phyloP scores from a whole-genome alignment of 92 coral and sea anemone species.

The Zoanthus gigantus region DNA sequence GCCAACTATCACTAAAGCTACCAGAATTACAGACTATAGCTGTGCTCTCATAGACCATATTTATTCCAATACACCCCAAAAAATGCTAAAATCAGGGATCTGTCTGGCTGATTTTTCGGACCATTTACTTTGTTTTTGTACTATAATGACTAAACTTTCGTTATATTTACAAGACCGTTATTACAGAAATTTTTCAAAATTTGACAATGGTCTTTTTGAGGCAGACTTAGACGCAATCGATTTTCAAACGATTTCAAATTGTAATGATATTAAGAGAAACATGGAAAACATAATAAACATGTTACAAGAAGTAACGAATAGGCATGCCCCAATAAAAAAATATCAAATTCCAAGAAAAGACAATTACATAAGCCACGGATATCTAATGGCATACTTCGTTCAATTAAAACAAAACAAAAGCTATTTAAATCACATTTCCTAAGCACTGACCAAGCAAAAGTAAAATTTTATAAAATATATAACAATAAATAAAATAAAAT shows the following conservation, averaged over 20 bases:
- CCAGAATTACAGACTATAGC: conserved; percentile 48
- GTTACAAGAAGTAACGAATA: conserved; percentile 50
- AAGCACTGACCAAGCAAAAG: conserved; percentile 23
- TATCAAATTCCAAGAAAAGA: conserved; percentile 39
- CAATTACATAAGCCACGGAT: background rate
- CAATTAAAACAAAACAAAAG: conserved; percentile 26
- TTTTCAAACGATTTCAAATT: conserved; percentile 5
- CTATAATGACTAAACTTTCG: background rate
- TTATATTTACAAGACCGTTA: conserved; percentile 19
- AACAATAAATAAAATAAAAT: conserved; percentile 27
- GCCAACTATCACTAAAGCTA: conserved; percentile 49
- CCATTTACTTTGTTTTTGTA: background rate
- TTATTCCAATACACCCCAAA: conserved; percentile 27
- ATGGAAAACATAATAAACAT: conserved; percentile 39
- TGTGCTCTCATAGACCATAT: conserved; percentile 46
- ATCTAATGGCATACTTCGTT: conserved; percentile 11
- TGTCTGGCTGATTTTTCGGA: background rate
- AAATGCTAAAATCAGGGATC: conserved; percentile 37
- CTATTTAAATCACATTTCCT: background rate
- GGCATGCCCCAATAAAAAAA: conserved; percentile 50
- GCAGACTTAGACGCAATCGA: conserved; percentile 22
- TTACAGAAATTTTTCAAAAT: conserved; percentile 5
- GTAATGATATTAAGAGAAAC: conserved; percentile 31
- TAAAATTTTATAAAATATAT: conserved; percentile 24
- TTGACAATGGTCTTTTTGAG: conserved; percentile 2